Percentiles rank a stretch among this genome's conserved stretches.
These are phyloP conservation scores for Anser cygnoides DNA, from an alignment of 2,113 vertebrate genomes.

Conservation along the genomic window DNA sequence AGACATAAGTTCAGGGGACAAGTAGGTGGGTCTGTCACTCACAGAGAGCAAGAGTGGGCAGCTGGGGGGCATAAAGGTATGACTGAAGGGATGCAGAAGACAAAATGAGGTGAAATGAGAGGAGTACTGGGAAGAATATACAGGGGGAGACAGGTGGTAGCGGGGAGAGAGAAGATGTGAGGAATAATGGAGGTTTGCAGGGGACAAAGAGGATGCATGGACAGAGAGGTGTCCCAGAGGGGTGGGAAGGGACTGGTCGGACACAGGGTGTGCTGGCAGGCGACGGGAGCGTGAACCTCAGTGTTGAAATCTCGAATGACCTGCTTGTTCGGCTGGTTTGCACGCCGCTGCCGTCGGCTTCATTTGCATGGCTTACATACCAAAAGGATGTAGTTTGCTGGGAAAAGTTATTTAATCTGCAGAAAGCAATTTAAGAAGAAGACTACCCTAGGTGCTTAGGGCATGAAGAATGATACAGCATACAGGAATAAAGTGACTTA, in stretches of 20 bases:
- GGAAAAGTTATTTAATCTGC: slow-evolving; percentile 19
- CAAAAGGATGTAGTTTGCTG: background rate
- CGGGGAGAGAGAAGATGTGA: background rate
- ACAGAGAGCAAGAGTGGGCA: background rate
- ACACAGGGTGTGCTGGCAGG: background rate
- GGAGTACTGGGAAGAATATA: background rate
- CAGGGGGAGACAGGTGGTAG: background rate
- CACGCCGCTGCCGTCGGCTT: background rate
- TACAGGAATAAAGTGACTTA: slow-evolving; percentile 13
- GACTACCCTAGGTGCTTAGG: background rate
- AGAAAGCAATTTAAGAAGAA: slow-evolving; percentile 24
- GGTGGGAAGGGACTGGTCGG: background rate
- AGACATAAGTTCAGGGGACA: background rate
- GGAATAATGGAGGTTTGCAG: background rate
- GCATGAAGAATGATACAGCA: background rate
- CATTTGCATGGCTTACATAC: background rate
- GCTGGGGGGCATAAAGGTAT: background rate
- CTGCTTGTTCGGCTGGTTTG: background rate
- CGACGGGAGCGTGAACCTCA: background rate
- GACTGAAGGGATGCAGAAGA: background rate
- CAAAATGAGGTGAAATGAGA: background rate
- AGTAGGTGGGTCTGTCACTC: background rate
- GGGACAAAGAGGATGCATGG: background rate
- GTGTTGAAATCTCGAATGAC: background rate
- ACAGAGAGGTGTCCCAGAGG: background rate